Conservation (phyloP, 2,797 vertebrate genomes). For the Gadopsis marmoratus region DNA sequence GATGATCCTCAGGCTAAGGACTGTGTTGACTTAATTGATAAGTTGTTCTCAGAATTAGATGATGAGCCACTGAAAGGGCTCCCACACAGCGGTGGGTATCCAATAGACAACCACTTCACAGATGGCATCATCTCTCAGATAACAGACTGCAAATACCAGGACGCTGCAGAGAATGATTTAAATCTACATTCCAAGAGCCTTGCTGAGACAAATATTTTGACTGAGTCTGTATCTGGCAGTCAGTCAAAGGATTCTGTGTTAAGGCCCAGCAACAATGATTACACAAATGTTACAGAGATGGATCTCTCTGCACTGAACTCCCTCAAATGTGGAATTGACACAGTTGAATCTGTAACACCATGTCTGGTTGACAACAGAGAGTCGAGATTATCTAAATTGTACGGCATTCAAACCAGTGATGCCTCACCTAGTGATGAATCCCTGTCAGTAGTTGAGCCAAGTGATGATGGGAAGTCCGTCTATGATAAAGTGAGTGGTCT, state of each 20-base stretch:
- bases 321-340: slow-evolving; percentile 56
- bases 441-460: slow-evolving; percentile 34
- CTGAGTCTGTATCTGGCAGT: slow-evolving; percentile 50
- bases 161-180: slow-evolving; percentile 65
- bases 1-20: slow-evolving; percentile 71
- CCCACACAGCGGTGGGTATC: slow-evolving; percentile 57
- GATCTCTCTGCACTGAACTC: slow-evolving; percentile 52
- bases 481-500: slow-evolving; percentile 47
- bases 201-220: slow-evolving; percentile 65
- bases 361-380: slow-evolving; percentile 58
- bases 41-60: slow-evolving; percentile 81
- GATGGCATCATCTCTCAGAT: slow-evolving; percentile 75
- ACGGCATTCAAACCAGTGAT: slow-evolving; percentile 63
- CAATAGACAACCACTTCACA: slow-evolving; percentile 69
- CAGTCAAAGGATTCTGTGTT: slow-evolving; percentile 55
- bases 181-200: slow-evolving; percentile 62
- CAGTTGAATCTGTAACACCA: slow-evolving; percentile 41
- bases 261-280: slow-evolving; percentile 57
- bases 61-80: slow-evolving; percentile 77
- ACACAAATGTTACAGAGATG: slow-evolving; percentile 42
- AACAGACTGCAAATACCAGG: slow-evolving; percentile 67
- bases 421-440: slow-evolving; percentile 36
- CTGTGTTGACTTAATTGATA: slow-evolving; percentile 79
- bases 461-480: slow-evolving; percentile 34
- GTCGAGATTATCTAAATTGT: slow-evolving; percentile 73